Evolutionary conservation across 2,888 invertebrate species (phyloP).

Genomic region (Tuta absoluta): DNA sequence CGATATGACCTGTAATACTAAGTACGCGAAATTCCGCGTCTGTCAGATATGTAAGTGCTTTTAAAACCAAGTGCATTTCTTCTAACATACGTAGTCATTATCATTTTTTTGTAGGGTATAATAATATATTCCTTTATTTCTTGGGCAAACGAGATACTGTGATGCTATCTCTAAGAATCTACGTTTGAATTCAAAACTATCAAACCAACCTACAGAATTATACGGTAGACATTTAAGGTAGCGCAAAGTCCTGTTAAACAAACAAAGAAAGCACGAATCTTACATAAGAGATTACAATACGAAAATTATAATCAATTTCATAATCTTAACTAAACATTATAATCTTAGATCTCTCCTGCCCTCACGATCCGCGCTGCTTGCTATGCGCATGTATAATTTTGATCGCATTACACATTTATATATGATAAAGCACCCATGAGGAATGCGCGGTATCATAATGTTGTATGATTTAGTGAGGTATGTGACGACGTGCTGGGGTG

Average conservation of each 20-base stretch:
- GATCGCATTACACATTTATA: conserved; percentile 74
- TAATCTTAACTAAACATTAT: conserved; percentile 44
- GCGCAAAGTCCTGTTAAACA: not conserved
- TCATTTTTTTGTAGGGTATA: too few relatives aligned
- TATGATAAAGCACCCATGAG: conserved; percentile 66
- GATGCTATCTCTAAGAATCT: too few relatives aligned
- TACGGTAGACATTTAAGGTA: not conserved
- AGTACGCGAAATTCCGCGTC: too few relatives aligned
- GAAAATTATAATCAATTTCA: conserved; percentile 32
- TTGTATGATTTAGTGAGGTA: conserved; percentile 50
- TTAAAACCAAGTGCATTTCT: too few relatives aligned
- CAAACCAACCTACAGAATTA: not conserved
- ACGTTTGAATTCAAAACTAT: too few relatives aligned
- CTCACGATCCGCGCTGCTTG: conserved; percentile 71
- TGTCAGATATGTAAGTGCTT: too few relatives aligned
- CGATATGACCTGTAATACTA: too few relatives aligned
- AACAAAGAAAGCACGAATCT: conserved; percentile 19
- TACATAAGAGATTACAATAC: conserved; percentile 3
- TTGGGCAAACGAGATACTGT: too few relatives aligned
- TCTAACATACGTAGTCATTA: too few relatives aligned
- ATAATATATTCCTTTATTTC: too few relatives aligned
- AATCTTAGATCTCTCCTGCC: conserved; percentile 55
- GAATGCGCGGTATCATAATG: conserved; percentile 62
- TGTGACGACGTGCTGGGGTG: conserved; percentile 26
- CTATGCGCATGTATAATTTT: conserved; percentile 79